Evolutionary conservation across 2,113 vertebrate genomes (phyloP).

Genomic region (Peromyscus polionotus): DNA sequence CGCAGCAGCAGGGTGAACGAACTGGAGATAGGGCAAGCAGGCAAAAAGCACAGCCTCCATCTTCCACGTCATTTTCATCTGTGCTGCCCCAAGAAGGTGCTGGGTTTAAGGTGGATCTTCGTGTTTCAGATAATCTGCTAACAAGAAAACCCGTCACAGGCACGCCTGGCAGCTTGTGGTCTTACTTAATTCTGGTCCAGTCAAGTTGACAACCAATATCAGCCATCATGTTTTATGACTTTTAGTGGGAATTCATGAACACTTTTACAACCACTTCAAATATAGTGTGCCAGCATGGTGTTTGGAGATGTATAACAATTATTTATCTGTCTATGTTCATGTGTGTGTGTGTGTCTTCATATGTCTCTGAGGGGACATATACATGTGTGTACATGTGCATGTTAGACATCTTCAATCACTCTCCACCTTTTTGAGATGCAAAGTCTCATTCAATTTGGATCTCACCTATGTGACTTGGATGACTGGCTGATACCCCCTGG

Average conservation of each 20-base stretch:
- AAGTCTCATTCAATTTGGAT: neutral
- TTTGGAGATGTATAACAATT: neutral
- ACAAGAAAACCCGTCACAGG: neutral
- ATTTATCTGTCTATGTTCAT: neutral
- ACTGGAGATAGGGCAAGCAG: neutral
- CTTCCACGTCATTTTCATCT: neutral
- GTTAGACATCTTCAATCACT: neutral
- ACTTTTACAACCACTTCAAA: conserved; percentile 26
- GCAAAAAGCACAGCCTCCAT: neutral
- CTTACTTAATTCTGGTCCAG: neutral
- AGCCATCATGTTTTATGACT: neutral
- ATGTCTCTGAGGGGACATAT: neutral
- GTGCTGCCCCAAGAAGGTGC: neutral
- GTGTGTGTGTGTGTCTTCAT: neutral
- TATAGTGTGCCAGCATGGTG: neutral
- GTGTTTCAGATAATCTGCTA: neutral
- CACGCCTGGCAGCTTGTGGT: neutral
- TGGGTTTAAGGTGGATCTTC: neutral
- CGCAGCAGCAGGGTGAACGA: neutral
- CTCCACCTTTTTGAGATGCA: neutral
- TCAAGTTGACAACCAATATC: neutral
- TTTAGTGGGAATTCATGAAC: neutral
- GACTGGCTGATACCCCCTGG: neutral
- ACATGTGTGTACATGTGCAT: neutral
- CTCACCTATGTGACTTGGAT: neutral